Evolutionary conservation across 2,797 vertebrate species (phyloP), one percentile per base, ranked within the genome.

Genomic region (Platyrinchus mystaceus): DNA sequence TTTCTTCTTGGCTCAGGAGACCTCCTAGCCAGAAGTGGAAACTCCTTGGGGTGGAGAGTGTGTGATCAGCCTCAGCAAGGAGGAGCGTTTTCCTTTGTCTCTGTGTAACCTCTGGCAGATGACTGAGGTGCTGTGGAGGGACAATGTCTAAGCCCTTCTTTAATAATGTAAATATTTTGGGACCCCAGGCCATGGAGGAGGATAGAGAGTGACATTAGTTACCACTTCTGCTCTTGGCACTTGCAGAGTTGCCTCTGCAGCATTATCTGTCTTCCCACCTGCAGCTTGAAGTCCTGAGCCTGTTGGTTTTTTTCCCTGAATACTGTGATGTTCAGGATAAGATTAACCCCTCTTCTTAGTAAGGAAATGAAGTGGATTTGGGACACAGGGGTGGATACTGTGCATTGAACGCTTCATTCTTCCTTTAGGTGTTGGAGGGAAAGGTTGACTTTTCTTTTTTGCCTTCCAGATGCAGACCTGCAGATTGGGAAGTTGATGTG

Each of bases 401-500:
- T 58, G 66, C 23, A 76, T 88, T 84, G 39, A 80, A 3, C 7
- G 14, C 30, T 83, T 58, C 30, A 9, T n/a, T 37, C 8, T 77
- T 91, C 30, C 24, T 62, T 1, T 32, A 39, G 49, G 17, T 78
- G 9, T 28, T 66, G 63, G 36, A 60, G 32, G 14, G 32, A 84
- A 76, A 81, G 46, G 28, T 36, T 95, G 67, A 80, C 84, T 46
- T 87, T 14, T 47, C 6, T 85, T 84, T 81, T 94, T 68, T 93
- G 20, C 87, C 28, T 81, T 97, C 85, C 97, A 99, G 99, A 99
- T 97, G 99, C 99, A 20, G 99, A 99, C 93, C 98, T 99, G 92
- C 98, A 98, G 62, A 99, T 99, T 46, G 98, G 99, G 76, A 98
- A 99, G 96, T 90, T 99, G 95, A 98, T 99, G 97, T 99, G 99